Evolutionary conservation across 2,888 invertebrate genomes (phyloP), one percentile per base, ranked within the genome.

Genomic region (Agriopis aurantiaria): DNA sequence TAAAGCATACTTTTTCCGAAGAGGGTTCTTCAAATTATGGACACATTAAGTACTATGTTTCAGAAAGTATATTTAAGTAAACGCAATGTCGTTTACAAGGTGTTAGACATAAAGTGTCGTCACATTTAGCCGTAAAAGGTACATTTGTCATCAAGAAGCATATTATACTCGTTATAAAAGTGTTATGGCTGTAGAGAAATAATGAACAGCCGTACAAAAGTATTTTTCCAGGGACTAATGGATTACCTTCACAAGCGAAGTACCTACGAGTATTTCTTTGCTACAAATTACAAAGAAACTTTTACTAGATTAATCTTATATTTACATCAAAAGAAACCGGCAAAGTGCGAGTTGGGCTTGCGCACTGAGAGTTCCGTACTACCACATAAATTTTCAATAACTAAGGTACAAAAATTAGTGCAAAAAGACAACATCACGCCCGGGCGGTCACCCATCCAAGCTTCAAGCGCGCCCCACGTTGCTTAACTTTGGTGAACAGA

Each of bases 81-180:
- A 33, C 33, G 12, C 33, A 33, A 33, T 23, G 12, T 40, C n/a
- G 48, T 43, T 55, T 62, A 62, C 56, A 62, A 56, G 55, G 61
- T 55, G 56, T 68, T 62, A 63, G 63, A 58, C 10, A 14, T 48
- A 23, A 12, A 68, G 63, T 63, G 59, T 48, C 66, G 17, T 43
- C 43, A 43, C 67, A 67, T 65, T 67, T 60, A 56, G 40, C 59
- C 55, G 33, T 71, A 68, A 71, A 67, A 71, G 71, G 60, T 23
- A 60, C 61, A 71, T 71, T 71, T 64, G 46, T 71, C 67, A 64
- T 60, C n/a, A 14, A 45, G 57, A 14, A 10, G 43, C 49, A 62
- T 51, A 23, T 46, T 57, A 56, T 40, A 46, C 12, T 40, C 51
- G 14, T 61, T 53, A 49, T 40, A 65, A 3, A 17, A 43, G 1